Percentiles rank a stretch among this genome's conserved stretches.
Evolutionary conservation across 2,888 invertebrate genomes (phyloP).

Genomic region (Eristalis pertinax): DNA sequence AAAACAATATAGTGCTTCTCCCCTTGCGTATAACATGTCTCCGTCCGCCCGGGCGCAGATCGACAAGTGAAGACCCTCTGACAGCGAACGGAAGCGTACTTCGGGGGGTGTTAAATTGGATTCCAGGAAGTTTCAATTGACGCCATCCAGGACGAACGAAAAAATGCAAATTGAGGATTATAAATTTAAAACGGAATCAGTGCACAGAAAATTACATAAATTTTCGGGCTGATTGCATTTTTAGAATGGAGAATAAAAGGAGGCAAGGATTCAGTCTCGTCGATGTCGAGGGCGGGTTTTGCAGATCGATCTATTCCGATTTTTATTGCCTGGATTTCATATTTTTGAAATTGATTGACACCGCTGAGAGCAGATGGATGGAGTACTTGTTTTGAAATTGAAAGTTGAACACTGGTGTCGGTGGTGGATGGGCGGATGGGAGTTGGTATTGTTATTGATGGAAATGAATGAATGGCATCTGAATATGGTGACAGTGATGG

Average conservation of each 20-base stretch:
- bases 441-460: neutral
- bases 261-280: neutral
- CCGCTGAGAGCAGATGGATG: constrained; percentile 9
- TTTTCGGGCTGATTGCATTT: constrained; percentile 68
- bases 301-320: constrained; percentile 40
- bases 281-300: neutral
- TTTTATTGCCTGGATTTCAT: constrained; percentile 54
- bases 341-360: constrained; percentile 57
- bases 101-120: constrained; percentile 83
- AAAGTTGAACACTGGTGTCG: neutral
- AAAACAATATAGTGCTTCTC: constrained; percentile 54
- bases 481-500: neutral
- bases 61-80: constrained; percentile 13
- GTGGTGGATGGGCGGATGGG: neutral
- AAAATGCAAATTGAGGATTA: constrained; percentile 70
- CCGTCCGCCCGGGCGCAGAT: neutral
- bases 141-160: constrained; percentile 40
- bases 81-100: constrained; percentile 72
- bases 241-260: constrained; percentile 6
- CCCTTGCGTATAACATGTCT: neutral
- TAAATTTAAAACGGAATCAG: constrained; percentile 71
- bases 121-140: constrained; percentile 76
- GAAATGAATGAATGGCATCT: neutral
- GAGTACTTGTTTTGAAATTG: constrained; percentile 23
- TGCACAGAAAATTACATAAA: constrained; percentile 69